Conservation (phyloP, 2,113 vertebrate genomes). For the Scytalopus superciliaris region DNA sequence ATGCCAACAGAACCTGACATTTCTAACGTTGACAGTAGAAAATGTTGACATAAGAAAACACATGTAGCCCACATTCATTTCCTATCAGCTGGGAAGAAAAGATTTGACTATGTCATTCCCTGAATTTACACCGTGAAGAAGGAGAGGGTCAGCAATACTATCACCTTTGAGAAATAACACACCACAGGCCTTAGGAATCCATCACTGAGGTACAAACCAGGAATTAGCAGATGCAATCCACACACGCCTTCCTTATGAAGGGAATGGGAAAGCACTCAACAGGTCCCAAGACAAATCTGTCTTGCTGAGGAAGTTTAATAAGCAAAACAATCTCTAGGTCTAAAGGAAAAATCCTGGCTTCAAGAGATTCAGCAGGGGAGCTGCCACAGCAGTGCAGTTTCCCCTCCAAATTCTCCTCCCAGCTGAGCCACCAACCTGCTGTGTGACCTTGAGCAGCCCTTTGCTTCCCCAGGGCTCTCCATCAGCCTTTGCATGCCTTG, state of each 20-base stretch:
- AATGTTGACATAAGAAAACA: neutral
- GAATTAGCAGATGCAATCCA: neutral
- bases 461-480: neutral
- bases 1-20: rapidly evolving
- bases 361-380: neutral
- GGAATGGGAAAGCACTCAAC: neutral
- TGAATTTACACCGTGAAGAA: neutral
- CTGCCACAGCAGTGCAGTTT: neutral
- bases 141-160: neutral
- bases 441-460: neutral
- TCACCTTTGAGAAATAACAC: neutral
- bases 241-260: neutral
- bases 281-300: neutral
- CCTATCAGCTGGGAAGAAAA: neutral
- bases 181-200: neutral
- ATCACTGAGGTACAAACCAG: neutral
- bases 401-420: neutral
- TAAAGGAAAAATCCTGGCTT: neutral
- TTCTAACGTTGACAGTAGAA: neutral
- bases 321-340: neutral
- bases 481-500: neutral
- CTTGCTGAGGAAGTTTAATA: neutral
- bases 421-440: neutral
- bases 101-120: neutral
- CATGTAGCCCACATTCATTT: neutral